Percentiles rank a stretch among this genome's conserved stretches.
phyloP scores from a whole-genome alignment of 2,113 vertebrate genomes.

The Dasypus novemcinctus region DNA sequence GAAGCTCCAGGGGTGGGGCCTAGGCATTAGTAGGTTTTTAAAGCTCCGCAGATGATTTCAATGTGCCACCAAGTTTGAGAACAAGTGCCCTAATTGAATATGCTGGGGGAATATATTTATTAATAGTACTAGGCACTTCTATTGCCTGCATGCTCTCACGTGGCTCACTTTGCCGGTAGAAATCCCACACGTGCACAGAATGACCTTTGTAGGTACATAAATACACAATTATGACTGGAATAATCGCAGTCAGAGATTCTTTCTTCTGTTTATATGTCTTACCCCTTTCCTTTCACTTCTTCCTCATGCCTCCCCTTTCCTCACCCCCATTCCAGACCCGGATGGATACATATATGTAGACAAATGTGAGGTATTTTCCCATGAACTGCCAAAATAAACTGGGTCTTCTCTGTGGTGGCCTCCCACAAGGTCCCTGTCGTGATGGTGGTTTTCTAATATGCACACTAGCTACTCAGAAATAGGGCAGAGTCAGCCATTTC shows the following conservation, averaged over 20 bases:
- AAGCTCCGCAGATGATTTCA: neutral
- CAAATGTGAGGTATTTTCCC: slow-evolving; percentile 24
- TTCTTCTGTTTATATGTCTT: neutral
- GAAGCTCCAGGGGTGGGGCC: neutral
- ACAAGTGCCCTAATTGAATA: neutral
- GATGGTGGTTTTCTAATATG: slow-evolving; percentile 41
- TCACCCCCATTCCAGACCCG: neutral
- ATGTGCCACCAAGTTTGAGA: neutral
- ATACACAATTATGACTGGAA: neutral
- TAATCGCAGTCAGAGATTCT: neutral
- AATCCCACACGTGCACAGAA: neutral
- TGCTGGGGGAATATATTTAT: neutral
- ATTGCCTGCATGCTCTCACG: accelerated
- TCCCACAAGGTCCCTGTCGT: slow-evolving; percentile 8
- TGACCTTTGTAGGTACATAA: no score
- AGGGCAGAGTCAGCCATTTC: slow-evolving; percentile 62
- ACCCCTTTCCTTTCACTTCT: no score
- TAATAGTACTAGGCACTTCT: neutral
- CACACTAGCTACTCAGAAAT: slow-evolving; percentile 43
- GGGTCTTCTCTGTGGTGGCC: slow-evolving; percentile 50
- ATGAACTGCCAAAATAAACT: slow-evolving; percentile 45
- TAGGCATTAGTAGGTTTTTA: neutral
- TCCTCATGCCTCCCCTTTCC: neutral
- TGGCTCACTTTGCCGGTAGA: neutral
- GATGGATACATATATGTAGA: neutral